These are phyloP conservation scores for Poecile montanus DNA, from an alignment of 2,797 vertebrate species.

Conservation along the genomic window DNA sequence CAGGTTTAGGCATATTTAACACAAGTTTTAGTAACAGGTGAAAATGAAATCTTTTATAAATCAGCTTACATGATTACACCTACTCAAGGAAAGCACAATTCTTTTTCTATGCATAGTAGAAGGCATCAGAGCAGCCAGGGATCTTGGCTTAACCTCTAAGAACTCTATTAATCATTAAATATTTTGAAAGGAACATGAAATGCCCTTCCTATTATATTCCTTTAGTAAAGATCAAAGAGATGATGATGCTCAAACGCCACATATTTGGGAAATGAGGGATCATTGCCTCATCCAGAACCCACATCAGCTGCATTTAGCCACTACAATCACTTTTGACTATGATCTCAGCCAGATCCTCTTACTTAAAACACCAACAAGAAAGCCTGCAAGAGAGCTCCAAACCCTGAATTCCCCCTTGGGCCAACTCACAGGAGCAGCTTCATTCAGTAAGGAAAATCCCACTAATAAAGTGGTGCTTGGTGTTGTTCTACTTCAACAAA, in stretches of 20 bases:
- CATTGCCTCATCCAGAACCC: background rate
- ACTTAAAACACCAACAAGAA: background rate
- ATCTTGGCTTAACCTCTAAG: slow-evolving; percentile 5
- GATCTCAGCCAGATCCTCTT: background rate
- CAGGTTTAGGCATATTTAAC: background rate
- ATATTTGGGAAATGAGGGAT: background rate
- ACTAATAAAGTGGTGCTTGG: background rate
- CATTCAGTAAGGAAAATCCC: background rate
- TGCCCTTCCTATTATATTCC: background rate
- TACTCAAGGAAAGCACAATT: background rate
- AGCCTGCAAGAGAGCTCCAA: background rate
- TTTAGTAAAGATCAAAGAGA: slow-evolving; percentile 17
- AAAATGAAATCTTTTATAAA: background rate
- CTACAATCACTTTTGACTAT: background rate
- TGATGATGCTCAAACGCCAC: background rate
- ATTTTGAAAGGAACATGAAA: slow-evolving; percentile 21
- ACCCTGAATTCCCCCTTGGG: background rate
- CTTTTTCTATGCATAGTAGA: background rate
- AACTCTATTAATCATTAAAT: background rate
- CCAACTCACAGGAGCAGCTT: background rate
- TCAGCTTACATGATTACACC: background rate
- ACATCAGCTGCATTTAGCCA: background rate
- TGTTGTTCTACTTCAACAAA: background rate
- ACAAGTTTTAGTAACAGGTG: background rate
- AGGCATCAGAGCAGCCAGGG: background rate